Conservation (phyloP, 1,140 invertebrate genomes). For the Lamellibrachia luymesi region DNA sequence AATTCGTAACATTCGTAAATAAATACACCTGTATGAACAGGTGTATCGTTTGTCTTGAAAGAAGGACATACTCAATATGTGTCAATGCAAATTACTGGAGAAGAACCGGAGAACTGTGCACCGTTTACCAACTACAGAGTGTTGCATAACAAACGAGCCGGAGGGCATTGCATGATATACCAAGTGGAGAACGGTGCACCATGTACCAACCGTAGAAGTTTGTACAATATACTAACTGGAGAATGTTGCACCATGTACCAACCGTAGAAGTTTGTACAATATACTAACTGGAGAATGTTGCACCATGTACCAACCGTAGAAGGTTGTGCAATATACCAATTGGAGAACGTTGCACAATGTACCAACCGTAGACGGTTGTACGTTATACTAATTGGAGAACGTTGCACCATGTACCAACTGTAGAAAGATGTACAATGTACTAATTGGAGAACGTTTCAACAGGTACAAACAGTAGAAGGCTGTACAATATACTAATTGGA, state of each 20-base stretch:
- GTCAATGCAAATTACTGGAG: too few relatives aligned
- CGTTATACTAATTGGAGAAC: not conserved
- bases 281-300: not conserved
- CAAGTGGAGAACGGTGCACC: not conserved
- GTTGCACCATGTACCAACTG: not conserved
- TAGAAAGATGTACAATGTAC: too few relatives aligned
- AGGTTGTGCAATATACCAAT: not conserved
- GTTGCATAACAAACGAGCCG: not conserved
- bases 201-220: not conserved
- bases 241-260: not conserved
- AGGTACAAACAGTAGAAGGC: too few relatives aligned
- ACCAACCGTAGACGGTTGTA: too few relatives aligned
- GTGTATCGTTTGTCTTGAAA: not conserved
- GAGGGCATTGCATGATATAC: not conserved
- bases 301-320: not conserved
- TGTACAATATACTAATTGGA: not conserved
- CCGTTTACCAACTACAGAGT: not conserved
- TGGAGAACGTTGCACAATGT: not conserved
- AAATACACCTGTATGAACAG: not conserved
- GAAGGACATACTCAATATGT: not conserved
- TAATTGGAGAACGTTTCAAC: too few relatives aligned
- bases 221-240: not conserved
- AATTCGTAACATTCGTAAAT: not conserved
- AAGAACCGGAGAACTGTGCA: too few relatives aligned
- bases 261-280: not conserved